These are phyloP conservation scores for Pristionchus fissidentatus DNA, from an alignment of 2,888 invertebrate genomes.

Conservation along the genomic window DNA sequence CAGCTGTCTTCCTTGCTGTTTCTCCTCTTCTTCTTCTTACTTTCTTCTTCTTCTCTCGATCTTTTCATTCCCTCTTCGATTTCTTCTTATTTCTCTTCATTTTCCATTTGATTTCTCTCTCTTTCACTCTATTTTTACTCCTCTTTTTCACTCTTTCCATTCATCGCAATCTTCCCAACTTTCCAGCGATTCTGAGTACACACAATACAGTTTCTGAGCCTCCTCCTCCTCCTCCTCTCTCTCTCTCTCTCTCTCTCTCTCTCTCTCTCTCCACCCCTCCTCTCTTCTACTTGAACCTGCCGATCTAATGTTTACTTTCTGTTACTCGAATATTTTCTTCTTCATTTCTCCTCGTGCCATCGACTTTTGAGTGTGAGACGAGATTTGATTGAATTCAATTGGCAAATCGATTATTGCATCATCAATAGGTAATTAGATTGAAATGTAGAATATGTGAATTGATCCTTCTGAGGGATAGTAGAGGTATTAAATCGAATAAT, in stretches of 20 bases:
- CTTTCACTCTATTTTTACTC: not conserved
- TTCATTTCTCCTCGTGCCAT: not conserved
- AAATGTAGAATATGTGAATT: no score
- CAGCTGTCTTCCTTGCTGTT: constrained; percentile 12
- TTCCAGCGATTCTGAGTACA: constrained; percentile 12
- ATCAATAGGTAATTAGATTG: no score
- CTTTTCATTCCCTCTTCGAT: not conserved
- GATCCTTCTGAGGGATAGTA: not conserved
- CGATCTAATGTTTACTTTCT: constrained; percentile 23
- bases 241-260: not conserved
- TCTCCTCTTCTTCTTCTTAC: not conserved
- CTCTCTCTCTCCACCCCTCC: not conserved
- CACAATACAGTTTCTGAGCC: constrained; percentile 8
- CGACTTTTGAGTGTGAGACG: constrained; percentile 13
- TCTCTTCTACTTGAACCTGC: not conserved
- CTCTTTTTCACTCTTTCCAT: constrained; percentile 9
- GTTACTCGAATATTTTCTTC: constrained; percentile 29
- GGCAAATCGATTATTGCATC: no score
- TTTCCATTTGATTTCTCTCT: not conserved
- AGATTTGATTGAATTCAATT: no score
- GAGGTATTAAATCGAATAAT: not conserved
- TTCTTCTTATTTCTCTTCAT: not conserved
- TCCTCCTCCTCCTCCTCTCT: not conserved
- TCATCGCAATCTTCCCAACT: constrained; percentile 11
- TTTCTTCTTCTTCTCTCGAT: not conserved